Base-by-base conservation (phyloP, 2,797 vertebrate genomes). In the Peromyscus eremicus region DNA sequence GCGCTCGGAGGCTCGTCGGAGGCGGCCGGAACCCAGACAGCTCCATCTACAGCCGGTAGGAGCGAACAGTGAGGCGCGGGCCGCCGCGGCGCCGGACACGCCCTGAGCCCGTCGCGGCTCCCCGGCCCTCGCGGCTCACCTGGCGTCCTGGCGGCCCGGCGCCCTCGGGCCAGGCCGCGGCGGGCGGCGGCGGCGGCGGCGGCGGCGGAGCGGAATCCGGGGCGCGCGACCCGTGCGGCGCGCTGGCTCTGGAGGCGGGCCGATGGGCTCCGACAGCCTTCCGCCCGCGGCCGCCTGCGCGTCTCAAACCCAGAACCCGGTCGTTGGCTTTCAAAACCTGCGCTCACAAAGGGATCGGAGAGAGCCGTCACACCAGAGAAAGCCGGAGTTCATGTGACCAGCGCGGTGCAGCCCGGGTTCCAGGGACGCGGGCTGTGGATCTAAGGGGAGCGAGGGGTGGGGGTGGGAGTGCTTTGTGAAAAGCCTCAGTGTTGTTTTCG, bases 31-130 rank as follows among this genome's bases (percentile, higher is more conserved):
- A 97, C 97, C 96, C 97, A 96, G 96, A 98, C 98, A 98, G 98
- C 98, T 97, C 98, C 98, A 98, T 98, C 98, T 98, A 97, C 98
- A 97, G 98, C 98, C 96, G 98, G 98, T 97, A 97, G 98, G 97
- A 97, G 98, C 98, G 96, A 98, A 98, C 97, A 98, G 97, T 98
- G 97, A n/a, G 46, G 89, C 64, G 94, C 94, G 83, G 87, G 96
- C 87, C 52, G 86, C 70, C 97, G 91, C 94, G 93, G 97, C 96
- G 92, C 49, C 96, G 96, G 97, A 97, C 97, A 97, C 97, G 96
- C 97, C 97, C 97, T 97, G 97, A 96, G 92, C 96, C 96, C 82
- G 82, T 84, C 82, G 82, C 82, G 82, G 82, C 82, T 84, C 10
- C 62, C 49, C 25, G 60, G 6, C 32, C 89, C 94, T 76, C 81